Percentiles rank a stretch among this genome's conserved stretches.
Conservation (phyloP, 2,797 vertebrate genomes). For the Ctenopoma multispine region DNA sequence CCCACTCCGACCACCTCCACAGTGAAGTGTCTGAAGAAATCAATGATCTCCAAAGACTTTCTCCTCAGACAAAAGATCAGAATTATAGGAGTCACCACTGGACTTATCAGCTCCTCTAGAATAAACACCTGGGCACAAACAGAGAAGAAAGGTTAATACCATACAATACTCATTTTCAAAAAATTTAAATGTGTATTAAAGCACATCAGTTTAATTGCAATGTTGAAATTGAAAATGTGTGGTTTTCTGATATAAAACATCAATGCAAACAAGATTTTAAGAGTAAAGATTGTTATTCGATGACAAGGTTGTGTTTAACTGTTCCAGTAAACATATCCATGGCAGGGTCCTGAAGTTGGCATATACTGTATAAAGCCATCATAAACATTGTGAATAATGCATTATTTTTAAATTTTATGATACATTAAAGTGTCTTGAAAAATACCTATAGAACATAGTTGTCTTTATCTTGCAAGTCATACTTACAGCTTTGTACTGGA, state of each 20-base stretch:
- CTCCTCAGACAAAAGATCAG: constrained; percentile 95
- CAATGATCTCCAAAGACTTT: constrained; percentile 97
- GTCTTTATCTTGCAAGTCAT: neutral
- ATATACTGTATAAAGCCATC: neutral
- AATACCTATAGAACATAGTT: neutral
- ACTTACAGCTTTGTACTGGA: constrained; percentile 99
- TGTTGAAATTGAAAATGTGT: neutral
- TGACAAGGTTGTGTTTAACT: constrained; percentile 5
- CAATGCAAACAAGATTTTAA: constrained; percentile 1
- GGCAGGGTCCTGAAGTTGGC: neutral
- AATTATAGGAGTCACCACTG: constrained; percentile 96
- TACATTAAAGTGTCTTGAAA: neutral
- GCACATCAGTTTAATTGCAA: neutral
- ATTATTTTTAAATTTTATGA: neutral
- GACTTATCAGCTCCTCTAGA: constrained; percentile 95
- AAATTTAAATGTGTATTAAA: neutral
- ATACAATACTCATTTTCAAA: too few relatives aligned
- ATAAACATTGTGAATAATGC: neutral
- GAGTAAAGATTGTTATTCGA: neutral
- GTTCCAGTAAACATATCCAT: neutral
- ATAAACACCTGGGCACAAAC: constrained; percentile 90
- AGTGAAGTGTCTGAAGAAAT: constrained; percentile 98
- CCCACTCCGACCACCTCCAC: constrained; percentile 96
- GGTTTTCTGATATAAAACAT: neutral
- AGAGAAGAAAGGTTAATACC: neutral